Percentiles rank a stretch among this genome's conserved stretches.
These are phyloP conservation scores for Drosophila lini DNA, from an alignment of 1,140 invertebrate genomes.

Conservation along the genomic window DNA sequence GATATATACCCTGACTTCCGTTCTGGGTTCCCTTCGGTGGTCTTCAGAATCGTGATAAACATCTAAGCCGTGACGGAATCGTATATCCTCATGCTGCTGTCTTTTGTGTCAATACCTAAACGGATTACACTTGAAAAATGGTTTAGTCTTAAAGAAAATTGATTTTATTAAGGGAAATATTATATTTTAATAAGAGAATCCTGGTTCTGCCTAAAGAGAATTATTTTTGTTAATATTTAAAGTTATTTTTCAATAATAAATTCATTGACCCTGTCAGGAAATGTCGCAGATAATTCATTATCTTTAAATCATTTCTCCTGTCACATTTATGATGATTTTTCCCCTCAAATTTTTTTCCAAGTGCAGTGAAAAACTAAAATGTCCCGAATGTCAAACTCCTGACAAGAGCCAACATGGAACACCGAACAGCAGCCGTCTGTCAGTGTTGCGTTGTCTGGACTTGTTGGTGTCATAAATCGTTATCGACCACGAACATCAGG, in stretches of 20 bases:
- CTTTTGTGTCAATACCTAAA: conserved; percentile 48
- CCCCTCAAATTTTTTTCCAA: not conserved
- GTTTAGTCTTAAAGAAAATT: accelerated
- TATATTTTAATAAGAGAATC: no score
- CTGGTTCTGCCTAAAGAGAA: not conserved
- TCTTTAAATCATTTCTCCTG: not conserved
- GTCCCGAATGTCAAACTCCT: conserved; percentile 59
- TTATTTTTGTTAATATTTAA: not conserved
- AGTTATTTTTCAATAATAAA: not conserved
- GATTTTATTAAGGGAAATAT: not conserved
- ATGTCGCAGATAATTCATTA: not conserved
- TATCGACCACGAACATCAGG: conserved; percentile 84
- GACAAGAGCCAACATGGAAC: conserved; percentile 31
- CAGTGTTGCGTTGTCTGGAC: conserved; percentile 41
- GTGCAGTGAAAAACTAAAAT: conserved; percentile 33
- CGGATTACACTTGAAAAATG: conserved; percentile 34
- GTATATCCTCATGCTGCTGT: conserved; percentile 49
- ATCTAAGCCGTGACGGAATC: conserved; percentile 65
- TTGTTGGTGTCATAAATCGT: conserved; percentile 82
- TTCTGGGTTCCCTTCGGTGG: conserved; percentile 17
- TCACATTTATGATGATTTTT: not conserved
- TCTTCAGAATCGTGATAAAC: conserved; percentile 58
- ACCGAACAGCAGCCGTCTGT: conserved; percentile 49
- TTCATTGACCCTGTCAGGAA: not conserved
- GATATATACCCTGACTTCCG: conserved; percentile 58